A percentile compares a stretch with the other conserved stretches of the same genome.
Evolutionary conservation across 2,113 vertebrate species (phyloP).

Genomic region (Holacanthus passer): DNA sequence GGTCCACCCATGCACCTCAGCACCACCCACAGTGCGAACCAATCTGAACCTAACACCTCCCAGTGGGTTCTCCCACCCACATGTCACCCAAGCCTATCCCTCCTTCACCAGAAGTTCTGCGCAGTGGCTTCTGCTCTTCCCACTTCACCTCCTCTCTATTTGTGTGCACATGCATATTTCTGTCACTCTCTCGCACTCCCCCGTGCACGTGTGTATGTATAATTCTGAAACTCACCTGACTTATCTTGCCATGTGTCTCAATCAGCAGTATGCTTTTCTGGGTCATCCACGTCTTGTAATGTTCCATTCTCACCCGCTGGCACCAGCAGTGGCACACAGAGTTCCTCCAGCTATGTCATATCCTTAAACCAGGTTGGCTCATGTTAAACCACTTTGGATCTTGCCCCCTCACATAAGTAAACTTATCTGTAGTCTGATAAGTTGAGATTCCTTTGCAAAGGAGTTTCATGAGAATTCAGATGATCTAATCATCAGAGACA

Average conservation of each 20-base stretch:
- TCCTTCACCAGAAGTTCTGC: constrained; percentile 10
- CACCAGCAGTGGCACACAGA: constrained; percentile 13
- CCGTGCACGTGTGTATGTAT: constrained; percentile 19
- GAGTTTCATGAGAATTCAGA: background rate
- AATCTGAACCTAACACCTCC: constrained; percentile 70
- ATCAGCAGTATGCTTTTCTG: constrained; percentile 6
- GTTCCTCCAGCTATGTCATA: constrained; percentile 28
- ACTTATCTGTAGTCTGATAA: background rate
- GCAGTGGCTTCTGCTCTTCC: constrained; percentile 13
- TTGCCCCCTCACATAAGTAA: background rate
- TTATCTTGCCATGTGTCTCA: constrained; percentile 27
- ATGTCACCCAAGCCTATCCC: constrained; percentile 30
- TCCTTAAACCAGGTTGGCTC: constrained; percentile 24
- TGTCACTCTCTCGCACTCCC: constrained; percentile 29
- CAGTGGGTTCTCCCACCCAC: constrained; percentile 36
- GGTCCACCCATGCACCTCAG: constrained; percentile 39
- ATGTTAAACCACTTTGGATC: constrained; percentile 38
- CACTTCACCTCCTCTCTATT: constrained; percentile 37
- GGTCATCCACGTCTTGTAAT: constrained; percentile 52
- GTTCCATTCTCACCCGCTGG: constrained; percentile 68
- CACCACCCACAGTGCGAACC: constrained; percentile 74
- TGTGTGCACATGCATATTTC: constrained; percentile 38
- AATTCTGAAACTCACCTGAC: constrained; percentile 49
- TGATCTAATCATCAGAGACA: background rate
- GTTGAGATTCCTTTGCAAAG: background rate